These are phyloP conservation scores for Rhamnusium bicolor DNA, from an alignment of 2,888 invertebrate species.

Conservation along the genomic window DNA sequence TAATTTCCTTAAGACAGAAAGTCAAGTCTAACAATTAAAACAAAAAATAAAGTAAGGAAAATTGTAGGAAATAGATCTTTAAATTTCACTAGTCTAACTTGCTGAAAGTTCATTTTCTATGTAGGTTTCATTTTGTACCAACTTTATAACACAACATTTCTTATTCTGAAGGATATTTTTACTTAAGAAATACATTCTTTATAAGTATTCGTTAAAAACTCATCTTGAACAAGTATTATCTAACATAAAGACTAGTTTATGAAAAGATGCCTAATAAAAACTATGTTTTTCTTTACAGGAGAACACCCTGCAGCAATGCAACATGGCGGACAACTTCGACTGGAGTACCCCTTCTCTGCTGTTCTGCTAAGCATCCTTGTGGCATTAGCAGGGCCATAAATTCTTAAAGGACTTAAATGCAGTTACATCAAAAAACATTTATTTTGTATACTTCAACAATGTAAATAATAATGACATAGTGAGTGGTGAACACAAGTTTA, in stretches of 20 bases:
- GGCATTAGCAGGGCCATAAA: conserved; percentile 74
- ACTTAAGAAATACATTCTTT: neutral
- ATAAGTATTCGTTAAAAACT: neutral
- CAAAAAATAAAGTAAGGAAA: neutral
- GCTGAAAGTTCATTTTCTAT: neutral
- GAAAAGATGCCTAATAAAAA: neutral
- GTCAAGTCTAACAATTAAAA: neutral
- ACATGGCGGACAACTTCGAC: conserved; percentile 81
- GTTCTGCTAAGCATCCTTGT: conserved; percentile 81
- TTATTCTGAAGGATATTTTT: neutral
- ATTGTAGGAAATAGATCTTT: neutral
- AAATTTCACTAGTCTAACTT: neutral
- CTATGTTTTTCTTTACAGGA: conserved; percentile 73
- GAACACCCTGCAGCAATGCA: conserved; percentile 92
- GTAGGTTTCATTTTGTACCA: neutral
- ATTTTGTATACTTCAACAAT: neutral
- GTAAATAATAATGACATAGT: conserved; percentile 27
- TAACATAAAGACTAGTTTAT: neutral
- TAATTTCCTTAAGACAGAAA: neutral
- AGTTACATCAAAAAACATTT: conserved; percentile 36
- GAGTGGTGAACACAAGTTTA: conserved; percentile 23
- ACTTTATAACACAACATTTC: neutral
- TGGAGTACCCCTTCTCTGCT: conserved; percentile 82
- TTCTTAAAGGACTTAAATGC: conserved; percentile 19
- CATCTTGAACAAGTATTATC: neutral